Conservation (phyloP, 2,797 vertebrate species). For the Tragelaphus oryx region DNA sequence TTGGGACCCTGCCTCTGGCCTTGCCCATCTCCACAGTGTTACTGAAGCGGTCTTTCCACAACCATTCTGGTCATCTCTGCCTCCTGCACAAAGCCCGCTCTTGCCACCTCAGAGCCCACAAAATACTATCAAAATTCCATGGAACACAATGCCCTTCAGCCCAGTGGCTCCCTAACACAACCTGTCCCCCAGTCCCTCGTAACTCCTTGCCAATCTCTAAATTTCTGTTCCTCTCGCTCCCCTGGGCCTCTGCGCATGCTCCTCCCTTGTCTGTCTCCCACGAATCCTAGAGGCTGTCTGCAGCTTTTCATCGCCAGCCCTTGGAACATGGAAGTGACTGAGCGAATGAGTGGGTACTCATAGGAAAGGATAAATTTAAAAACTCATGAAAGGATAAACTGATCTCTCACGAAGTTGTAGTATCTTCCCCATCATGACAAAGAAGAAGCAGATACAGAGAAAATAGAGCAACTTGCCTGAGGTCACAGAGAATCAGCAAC, state of each 20-base stretch:
- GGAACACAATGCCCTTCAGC: neutral
- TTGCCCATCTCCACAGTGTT: neutral
- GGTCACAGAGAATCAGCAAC: neutral
- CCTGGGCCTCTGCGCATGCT: neutral
- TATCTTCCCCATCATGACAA: neutral
- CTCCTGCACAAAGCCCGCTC: neutral
- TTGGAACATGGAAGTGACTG: neutral
- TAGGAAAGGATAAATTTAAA: neutral
- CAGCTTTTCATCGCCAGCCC: neutral
- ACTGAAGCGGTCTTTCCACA: neutral
- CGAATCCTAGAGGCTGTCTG: neutral
- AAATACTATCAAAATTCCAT: neutral
- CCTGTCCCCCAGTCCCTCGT: neutral
- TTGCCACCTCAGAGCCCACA: neutral
- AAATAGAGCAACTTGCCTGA: neutral
- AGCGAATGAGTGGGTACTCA: neutral
- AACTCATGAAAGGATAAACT: neutral
- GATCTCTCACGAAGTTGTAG: neutral
- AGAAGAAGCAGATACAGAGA: neutral
- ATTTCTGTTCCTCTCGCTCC: neutral
- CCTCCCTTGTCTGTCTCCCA: neutral
- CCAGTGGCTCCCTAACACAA: neutral
- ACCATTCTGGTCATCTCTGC: neutral
- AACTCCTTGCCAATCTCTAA: neutral
- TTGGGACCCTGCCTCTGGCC: neutral